Base-by-base conservation (phyloP, 2,113 vertebrate genomes). In the Lampris megalopsis region DNA sequence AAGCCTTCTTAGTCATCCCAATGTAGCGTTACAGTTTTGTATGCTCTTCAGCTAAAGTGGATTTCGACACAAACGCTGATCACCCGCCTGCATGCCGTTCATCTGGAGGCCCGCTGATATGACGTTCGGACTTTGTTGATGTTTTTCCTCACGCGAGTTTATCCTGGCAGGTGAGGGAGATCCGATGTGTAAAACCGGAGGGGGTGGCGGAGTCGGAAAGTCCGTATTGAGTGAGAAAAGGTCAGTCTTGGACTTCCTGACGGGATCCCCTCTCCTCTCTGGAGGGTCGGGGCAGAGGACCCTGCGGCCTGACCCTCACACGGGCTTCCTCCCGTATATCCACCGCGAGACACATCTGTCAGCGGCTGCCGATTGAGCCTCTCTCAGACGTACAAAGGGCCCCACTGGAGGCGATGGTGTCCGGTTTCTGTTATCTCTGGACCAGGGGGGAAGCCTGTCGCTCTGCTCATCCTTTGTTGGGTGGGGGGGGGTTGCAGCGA, bases 401-500 rank as follows among this genome's bases (percentile, higher is more conserved):
- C 87, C 89, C 86, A 78, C 81, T 87, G 86, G 90, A 92, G 84
- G 85, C 79, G 49, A 68, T 43, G 86, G 94, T 93, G 90, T 95
- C 92, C 77, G 75, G 89, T 95, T 95, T 91, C 94, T 92, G 86
- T 91, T 93, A 92, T 94, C 93, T 94, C 85, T 93, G 78, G 82
- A 89, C 79, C 50, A 13, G 83, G 64, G 81, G 72, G 81, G 72
- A 85, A 90, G 88, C 89, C 88, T 85, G 75, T 84, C 72, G 85
- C 74, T 71, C 72, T 74, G 91, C 81, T 90, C 82, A 73, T 90
- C 86, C 92, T 90, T 93, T 92, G 92, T 93, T 92, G 72, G 72
- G 77, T 61, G 61, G 75, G 73, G 81, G 58, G 63, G 86, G 72
- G 24, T 24, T 24, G 24, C 24, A 24, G 24, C 0, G 24, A 24